Evolutionary conservation across 1,140 invertebrate genomes (phyloP), one percentile per base, ranked within the genome.

Genomic region (Macrobrachium rosenbergii): DNA sequence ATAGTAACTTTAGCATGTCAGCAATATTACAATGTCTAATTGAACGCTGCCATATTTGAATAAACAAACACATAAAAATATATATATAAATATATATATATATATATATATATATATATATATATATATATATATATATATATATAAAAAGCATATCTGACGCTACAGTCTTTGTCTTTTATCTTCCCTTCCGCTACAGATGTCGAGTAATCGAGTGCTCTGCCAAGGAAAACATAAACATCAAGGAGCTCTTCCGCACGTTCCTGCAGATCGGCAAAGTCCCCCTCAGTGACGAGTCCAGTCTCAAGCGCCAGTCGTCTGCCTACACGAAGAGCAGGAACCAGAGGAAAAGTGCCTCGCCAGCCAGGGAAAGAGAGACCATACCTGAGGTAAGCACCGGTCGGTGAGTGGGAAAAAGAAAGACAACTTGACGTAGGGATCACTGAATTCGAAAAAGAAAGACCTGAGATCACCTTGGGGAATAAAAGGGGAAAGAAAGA

Each of bases 141-240:
- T 37, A 37, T 37, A 37, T 37, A 37, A 37, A 1, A 37, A 37
- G 3, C 52, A 52, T 12, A 2, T 8, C 12, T 52, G 7, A 10
- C 52, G 0, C 7, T 52, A 52, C 0, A 52, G 7, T 67, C 17
- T 67, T 23, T 67, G 19, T 12, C 17, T 67, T 23, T 6, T 23
- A 0, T 23, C 23, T 23, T 12, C 64, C 19, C 19, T 23, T 45
- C 21, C 16, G 19, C 7, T 17, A 6, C 91, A 95, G 95, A 90
- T 95, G 94, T 64, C 95, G 96, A 91, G 94, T 96, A 19, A 93
- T 96, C 90, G 96, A 97, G 91, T 96, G 96, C 90, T 96, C 96
- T 3, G 96, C 96, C 6, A 96, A 96, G 91, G 95, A 96, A 88
- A 95, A 96, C 91, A 93, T 93, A 90, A 96, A 96, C 91, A 94